Conservation (phyloP, 2,113 vertebrate genomes). For the Tretioscincus oriximinensis region DNA sequence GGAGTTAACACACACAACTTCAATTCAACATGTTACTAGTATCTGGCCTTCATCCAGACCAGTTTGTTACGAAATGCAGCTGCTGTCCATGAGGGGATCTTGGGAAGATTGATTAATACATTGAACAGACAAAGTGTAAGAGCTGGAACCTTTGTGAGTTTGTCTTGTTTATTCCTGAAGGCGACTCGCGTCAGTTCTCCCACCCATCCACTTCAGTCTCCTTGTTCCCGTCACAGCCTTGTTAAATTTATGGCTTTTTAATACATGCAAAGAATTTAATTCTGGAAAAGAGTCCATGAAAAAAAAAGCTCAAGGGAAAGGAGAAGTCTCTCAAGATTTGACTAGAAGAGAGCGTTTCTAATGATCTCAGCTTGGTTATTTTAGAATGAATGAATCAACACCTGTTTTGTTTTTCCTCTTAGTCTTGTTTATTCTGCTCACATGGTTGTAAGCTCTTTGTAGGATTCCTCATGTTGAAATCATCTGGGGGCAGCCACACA, state of each 20-base stretch:
- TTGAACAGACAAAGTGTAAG: neutral
- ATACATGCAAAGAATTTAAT: neutral
- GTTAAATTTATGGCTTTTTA: constrained; percentile 7
- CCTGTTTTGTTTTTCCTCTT: neutral
- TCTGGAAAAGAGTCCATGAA: neutral
- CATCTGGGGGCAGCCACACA: neutral
- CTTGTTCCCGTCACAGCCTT: neutral
- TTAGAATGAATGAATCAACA: neutral
- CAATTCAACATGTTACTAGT: neutral
- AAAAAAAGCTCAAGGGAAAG: neutral
- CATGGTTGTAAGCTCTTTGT: no score
- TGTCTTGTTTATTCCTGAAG: constrained; percentile 18
- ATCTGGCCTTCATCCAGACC: neutral
- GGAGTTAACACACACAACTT: neutral
- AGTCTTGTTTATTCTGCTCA: neutral
- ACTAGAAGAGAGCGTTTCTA: neutral
- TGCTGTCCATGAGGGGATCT: neutral
- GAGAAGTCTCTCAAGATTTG: neutral
- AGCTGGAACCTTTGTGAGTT: neutral
- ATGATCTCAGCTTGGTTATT: neutral
- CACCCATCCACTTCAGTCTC: neutral
- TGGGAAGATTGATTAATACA: constrained; percentile 4
- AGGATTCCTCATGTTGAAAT: neutral
- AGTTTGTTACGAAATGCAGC: neutral
- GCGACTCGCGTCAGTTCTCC: neutral